Conservation (phyloP, 2,888 invertebrate species). For the Netelia inedita region DNA sequence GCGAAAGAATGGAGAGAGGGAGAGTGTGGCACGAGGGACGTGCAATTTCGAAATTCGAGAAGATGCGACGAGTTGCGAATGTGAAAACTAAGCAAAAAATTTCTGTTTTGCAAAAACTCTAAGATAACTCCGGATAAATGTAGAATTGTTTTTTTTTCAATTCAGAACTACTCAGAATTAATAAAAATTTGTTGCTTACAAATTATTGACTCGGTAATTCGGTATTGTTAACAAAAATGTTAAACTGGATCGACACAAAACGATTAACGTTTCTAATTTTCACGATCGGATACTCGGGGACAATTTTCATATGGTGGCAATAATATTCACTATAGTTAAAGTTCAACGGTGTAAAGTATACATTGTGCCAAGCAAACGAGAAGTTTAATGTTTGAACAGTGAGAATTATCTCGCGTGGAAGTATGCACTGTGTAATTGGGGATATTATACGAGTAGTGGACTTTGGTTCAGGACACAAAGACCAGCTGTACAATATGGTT, state of each 20-base stretch:
- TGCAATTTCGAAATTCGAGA: not conserved
- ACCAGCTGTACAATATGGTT: conserved; percentile 21
- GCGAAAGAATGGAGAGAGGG: conserved; percentile 3
- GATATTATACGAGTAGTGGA: conserved; percentile 46
- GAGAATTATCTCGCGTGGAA: not conserved
- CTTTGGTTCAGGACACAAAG: conserved; percentile 22
- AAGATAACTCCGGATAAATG: too few relatives aligned
- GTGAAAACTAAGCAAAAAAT: not conserved
- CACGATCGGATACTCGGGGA: too few relatives aligned
- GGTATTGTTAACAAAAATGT: too few relatives aligned
- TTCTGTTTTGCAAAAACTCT: too few relatives aligned
- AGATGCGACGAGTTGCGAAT: not conserved
- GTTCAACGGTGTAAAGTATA: not conserved
- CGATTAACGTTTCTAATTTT: too few relatives aligned
- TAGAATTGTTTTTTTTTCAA: too few relatives aligned
- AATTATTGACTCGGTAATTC: too few relatives aligned
- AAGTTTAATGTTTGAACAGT: not conserved
- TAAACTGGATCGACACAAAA: too few relatives aligned
- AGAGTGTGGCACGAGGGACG: not conserved
- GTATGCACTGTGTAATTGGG: conserved; percentile 31
- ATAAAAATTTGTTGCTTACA: too few relatives aligned
- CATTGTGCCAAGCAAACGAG: not conserved
- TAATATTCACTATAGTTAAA: not conserved
- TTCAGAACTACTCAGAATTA: too few relatives aligned
- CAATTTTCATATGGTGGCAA: not conserved